These are phyloP conservation scores for Lamellibrachia satsuma DNA, from an alignment of 2,888 invertebrate genomes.

Conservation along the genomic window DNA sequence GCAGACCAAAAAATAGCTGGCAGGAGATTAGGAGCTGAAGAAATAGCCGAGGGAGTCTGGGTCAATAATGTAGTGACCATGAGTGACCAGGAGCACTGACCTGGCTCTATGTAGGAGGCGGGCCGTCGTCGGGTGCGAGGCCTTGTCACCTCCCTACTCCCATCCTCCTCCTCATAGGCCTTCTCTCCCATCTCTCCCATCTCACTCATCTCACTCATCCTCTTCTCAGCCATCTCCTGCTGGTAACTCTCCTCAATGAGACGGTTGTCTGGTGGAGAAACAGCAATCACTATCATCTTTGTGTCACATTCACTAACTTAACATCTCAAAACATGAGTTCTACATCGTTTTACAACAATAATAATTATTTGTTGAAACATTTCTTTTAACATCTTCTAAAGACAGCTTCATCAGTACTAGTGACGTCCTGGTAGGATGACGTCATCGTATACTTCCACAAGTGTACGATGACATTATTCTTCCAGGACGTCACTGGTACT, in stretches of 20 bases:
- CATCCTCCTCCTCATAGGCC: neutral
- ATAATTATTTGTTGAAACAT: too few relatives aligned
- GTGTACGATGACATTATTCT: too few relatives aligned
- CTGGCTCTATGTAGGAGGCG: neutral
- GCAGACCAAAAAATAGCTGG: too few relatives aligned
- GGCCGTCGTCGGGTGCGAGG: neutral
- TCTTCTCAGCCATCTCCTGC: conserved; percentile 32
- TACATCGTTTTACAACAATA: too few relatives aligned
- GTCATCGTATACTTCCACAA: too few relatives aligned
- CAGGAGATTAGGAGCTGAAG: too few relatives aligned
- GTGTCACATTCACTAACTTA: neutral
- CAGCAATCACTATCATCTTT: neutral
- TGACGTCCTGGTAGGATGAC: too few relatives aligned
- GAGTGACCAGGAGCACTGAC: neutral
- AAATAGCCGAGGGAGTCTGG: too few relatives aligned
- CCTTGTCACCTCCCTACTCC: neutral
- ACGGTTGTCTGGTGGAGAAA: conserved; percentile 28
- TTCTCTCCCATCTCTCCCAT: neutral
- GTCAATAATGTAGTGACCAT: neutral
- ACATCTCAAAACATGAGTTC: neutral
- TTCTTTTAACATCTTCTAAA: too few relatives aligned
- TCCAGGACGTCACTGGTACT: too few relatives aligned
- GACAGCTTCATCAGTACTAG: too few relatives aligned
- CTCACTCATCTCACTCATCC: neutral
- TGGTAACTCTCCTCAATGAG: conserved; percentile 34